Evolutionary conservation across 2,797 vertebrate genomes (phyloP).

Genomic region (Gila robusta): DNA sequence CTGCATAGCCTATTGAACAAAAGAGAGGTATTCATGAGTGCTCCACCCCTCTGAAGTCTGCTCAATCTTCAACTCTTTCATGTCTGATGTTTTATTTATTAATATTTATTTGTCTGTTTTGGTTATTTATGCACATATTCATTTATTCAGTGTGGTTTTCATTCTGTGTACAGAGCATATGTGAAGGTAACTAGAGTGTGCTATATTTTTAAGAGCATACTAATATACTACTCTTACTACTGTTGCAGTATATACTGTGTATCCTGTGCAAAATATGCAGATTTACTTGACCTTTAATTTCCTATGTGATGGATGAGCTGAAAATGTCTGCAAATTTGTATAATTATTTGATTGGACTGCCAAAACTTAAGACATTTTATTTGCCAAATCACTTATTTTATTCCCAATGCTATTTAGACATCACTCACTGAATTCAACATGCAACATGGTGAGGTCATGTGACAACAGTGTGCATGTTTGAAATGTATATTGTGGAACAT

Average conservation of each 20-base stretch:
- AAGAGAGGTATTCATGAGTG: constrained; percentile 62
- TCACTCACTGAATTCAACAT: background rate
- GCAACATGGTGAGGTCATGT: too few species aligned
- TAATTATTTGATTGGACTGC: background rate
- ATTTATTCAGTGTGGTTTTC: constrained; percentile 60
- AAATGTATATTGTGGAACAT: background rate
- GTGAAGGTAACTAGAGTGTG: constrained; percentile 43
- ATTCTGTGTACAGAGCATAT: constrained; percentile 58
- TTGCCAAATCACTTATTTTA: background rate
- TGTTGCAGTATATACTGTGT: background rate
- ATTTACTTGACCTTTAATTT: background rate
- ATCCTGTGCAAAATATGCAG: background rate
- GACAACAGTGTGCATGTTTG: background rate
- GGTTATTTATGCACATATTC: constrained; percentile 65
- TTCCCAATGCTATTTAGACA: background rate
- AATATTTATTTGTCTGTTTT: constrained; percentile 66
- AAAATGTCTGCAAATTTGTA: background rate
- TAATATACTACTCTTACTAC: background rate
- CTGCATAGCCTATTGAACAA: constrained; percentile 69
- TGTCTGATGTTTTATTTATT: constrained; percentile 72
- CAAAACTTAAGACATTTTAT: background rate
- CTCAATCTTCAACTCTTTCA: constrained; percentile 66
- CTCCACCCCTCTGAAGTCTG: constrained; percentile 61
- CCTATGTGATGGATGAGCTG: background rate
- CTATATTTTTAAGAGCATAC: constrained; percentile 21